Evolutionary conservation across 2,113 vertebrate species (phyloP), one percentile per base, ranked within the genome.

Genomic region (Labrus mixtus): DNA sequence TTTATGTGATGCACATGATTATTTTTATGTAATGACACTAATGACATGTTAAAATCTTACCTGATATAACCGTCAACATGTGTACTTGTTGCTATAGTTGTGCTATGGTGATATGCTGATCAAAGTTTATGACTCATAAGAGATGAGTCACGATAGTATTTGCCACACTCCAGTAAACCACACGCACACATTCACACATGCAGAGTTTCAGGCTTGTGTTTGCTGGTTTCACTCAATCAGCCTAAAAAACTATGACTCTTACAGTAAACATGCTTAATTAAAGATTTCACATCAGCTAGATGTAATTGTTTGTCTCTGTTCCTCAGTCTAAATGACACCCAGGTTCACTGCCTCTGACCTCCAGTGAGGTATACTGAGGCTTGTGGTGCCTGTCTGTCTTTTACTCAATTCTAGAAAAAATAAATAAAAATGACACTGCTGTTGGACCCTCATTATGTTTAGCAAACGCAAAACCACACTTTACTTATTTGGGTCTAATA

Each of bases 141-240:
- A 29, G 54, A 36, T 67, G 76, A 78, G 77, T 79, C 66, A 71
- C 71, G 25, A 37, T 85, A 37, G n/a, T 72, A 59, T 63, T 17
- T 63, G 12, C 67, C 17, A 15, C 51, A 56, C 80, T 78, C 19
- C 39, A 68, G 58, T 61, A 55, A 78, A 82, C 85, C 71, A 70
- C 65, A 65, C 58, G 23, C 60, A 59, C 57, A 51, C 39, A 11
- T 11, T 2, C 39, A 11, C 39, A 41, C 39, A 41, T 41, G 39
- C 39, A 41, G 39, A 41, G 81, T 73, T 78, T 72, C 85, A 79
- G 78, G 79, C 83, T 77, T 90, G 87, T 87, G 73, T 79, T 82
- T 51, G 75, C 90, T 89, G 37, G 91, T 87, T 91, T 73, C 41
- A 62, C 41, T 84, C 58, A 59, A 51, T 76, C 36, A 20, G 43